Conservation (phyloP, 2,797 vertebrate species). For the Gallinago solitaria region DNA sequence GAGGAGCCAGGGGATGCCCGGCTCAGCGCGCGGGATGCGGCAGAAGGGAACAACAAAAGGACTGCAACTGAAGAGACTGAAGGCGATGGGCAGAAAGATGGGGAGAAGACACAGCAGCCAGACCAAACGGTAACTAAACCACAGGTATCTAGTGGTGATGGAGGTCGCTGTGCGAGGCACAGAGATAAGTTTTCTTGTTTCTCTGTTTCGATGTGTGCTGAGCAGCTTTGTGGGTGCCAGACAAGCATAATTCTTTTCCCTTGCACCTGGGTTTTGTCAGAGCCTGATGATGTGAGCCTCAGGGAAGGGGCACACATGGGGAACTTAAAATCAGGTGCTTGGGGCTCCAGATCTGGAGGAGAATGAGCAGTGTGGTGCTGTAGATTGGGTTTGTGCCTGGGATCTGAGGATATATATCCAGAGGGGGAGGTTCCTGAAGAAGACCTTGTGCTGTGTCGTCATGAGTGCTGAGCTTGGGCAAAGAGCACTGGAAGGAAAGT, state of each 20-base stretch:
- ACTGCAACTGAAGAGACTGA: background rate
- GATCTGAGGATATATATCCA: background rate
- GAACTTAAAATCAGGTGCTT: background rate
- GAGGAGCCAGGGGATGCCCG: constrained; percentile 59
- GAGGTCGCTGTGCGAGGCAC: rapidly evolving
- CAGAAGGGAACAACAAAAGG: background rate
- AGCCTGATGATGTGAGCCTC: background rate
- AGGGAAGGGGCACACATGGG: rapidly evolving
- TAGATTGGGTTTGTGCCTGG: background rate
- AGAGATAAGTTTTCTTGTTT: background rate
- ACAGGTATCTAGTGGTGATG: background rate
- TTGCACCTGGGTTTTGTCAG: background rate
- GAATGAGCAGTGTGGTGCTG: background rate
- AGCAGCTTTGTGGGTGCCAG: background rate
- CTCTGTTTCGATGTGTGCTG: rapidly evolving
- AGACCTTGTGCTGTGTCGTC: background rate
- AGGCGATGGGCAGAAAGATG: background rate
- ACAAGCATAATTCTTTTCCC: background rate
- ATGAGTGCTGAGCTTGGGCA: rapidly evolving
- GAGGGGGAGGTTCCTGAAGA: background rate
- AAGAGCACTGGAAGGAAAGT: rapidly evolving
- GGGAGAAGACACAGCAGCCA: constrained; percentile 36
- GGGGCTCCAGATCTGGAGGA: rapidly evolving
- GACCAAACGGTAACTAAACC: background rate
- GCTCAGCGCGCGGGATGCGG: background rate